A percentile compares a stretch with the other conserved stretches of the same genome.
Conservation (phyloP, 2,113 vertebrate genomes). For the Entomyzon cyanotis region DNA sequence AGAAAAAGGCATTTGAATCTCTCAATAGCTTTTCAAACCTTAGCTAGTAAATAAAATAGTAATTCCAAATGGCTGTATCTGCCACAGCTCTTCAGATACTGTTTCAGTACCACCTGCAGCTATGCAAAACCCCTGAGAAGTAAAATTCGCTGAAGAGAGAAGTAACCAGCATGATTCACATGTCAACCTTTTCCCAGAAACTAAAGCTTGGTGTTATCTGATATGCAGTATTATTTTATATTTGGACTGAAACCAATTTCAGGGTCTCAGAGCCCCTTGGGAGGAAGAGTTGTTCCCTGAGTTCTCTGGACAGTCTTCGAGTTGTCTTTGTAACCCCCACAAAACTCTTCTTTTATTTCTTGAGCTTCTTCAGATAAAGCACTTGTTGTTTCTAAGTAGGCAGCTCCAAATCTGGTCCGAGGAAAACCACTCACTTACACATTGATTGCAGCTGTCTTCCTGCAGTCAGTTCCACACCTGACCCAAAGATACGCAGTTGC, state of each 20-base stretch:
- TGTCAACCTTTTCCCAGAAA: not conserved
- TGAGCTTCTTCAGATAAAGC: not conserved
- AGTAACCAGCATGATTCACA: not conserved
- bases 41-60: not conserved
- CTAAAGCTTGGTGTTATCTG: not conserved
- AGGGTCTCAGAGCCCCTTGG: not conserved
- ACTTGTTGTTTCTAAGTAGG: not conserved
- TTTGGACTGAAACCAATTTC: not conserved
- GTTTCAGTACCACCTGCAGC: not conserved
- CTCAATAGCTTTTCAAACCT: not conserved
- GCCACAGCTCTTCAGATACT: not conserved
- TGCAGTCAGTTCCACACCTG: not conserved
- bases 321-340: not conserved
- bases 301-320: not conserved
- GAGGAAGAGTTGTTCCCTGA: not conserved
- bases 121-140: not conserved
- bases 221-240: not conserved
- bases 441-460: not conserved
- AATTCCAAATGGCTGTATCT: not conserved
- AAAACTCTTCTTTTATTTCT: not conserved
- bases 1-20: not conserved
- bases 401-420: not conserved
- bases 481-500: not conserved
- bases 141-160: not conserved
- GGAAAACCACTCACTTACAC: not conserved